Conservation (phyloP, 35 echinoderm and acorn worm genomes). For the Patiria miniata region DNA sequence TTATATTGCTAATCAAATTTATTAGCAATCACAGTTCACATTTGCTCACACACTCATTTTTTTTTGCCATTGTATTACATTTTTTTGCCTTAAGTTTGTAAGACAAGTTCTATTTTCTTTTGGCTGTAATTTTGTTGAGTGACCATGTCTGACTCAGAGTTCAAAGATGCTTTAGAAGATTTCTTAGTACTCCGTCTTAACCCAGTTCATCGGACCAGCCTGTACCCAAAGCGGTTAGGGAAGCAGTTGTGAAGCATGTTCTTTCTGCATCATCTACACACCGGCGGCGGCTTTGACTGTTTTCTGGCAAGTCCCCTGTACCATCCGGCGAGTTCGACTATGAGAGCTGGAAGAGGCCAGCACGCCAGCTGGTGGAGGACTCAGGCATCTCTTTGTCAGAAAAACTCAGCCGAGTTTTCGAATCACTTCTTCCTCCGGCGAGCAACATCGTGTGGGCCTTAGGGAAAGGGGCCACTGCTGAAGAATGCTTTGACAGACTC, state of each 20-base stretch:
- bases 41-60: not conserved
- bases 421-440: constrained; percentile 52
- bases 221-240: not conserved
- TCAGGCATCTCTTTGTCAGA: not conserved
- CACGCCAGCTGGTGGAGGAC: constrained; percentile 56
- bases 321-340: constrained; percentile 51
- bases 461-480: not conserved
- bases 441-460: constrained; percentile 8
- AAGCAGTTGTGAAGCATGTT: not conserved
- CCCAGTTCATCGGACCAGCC: not conserved
- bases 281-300: constrained; percentile 39
- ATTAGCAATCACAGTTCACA: not conserved
- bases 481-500: not conserved
- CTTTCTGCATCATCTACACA: not conserved
- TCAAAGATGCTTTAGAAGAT: not conserved
- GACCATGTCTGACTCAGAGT: constrained; percentile 14
- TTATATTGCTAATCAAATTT: not conserved
- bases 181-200: not conserved
- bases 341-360: constrained; percentile 51
- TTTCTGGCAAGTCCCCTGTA: constrained; percentile 41
- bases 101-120: not conserved
- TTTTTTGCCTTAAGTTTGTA: not conserved
- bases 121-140: not conserved
- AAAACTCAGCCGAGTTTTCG: not conserved
- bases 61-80: not conserved